These are phyloP conservation scores for Hirundichthys speculiger DNA, from an alignment of 2,113 vertebrate genomes.

Conservation along the genomic window DNA sequence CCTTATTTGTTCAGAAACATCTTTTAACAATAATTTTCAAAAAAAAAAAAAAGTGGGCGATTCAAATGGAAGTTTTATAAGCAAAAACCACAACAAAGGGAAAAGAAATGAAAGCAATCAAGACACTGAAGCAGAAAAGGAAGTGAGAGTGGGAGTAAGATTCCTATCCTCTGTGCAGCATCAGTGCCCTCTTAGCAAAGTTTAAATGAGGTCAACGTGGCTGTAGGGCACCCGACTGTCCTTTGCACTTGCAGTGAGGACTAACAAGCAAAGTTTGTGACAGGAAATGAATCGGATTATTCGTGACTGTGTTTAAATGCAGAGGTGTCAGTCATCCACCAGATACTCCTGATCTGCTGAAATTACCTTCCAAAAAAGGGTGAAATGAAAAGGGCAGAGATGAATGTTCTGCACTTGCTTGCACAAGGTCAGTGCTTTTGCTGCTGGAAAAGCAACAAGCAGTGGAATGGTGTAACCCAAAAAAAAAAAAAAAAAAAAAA, in stretches of 20 bases:
- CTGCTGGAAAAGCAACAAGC: slow-evolving; percentile 14
- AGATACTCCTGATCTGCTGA: not conserved
- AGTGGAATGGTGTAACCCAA: not conserved
- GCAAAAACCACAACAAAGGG: not conserved
- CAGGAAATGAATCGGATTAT: not conserved
- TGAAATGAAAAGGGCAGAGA: slow-evolving; percentile 1
- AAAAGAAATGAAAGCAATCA: slow-evolving; percentile 36
- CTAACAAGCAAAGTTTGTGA: too few species aligned
- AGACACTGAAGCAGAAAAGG: slow-evolving; percentile 29
- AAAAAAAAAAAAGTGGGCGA: too few species aligned
- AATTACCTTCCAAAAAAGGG: not conserved
- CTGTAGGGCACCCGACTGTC: not conserved
- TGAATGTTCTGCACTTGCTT: slow-evolving; percentile 28
- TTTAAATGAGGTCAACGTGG: slow-evolving; percentile 65
- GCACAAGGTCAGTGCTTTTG: slow-evolving; percentile 7
- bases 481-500: too few species aligned
- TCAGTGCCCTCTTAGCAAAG: slow-evolving; percentile 18
- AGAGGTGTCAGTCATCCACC: not conserved
- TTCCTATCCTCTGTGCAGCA: slow-evolving; percentile 16
- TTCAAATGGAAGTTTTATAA: too few species aligned
- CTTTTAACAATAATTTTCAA: not conserved
- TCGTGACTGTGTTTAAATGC: not conserved
- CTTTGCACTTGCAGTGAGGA: not conserved
- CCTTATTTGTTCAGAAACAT: not conserved
- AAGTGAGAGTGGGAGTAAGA: slow-evolving; percentile 36